Conservation (phyloP, 2,797 vertebrate genomes). For the Capromys pilorides region DNA sequence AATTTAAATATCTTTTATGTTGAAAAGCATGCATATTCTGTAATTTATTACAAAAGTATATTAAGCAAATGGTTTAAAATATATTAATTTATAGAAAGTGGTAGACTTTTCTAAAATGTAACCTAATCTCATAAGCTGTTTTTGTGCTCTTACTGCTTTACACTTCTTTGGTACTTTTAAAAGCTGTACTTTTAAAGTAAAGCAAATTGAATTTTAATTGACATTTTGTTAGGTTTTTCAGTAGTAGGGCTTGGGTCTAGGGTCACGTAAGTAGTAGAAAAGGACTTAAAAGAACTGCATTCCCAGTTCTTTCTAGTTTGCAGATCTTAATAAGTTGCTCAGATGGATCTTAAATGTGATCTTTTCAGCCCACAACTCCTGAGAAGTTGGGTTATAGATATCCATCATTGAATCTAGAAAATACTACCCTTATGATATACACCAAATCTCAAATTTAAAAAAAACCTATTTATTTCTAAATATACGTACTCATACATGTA, state of each 20-base stretch:
- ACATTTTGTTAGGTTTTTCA: background rate
- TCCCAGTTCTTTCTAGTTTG: background rate
- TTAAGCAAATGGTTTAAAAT: background rate
- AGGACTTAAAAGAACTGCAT: background rate
- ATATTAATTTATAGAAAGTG: background rate
- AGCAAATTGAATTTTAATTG: background rate
- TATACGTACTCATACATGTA: background rate
- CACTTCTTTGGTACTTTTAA: background rate
- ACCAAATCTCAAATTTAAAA: background rate
- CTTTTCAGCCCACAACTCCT: background rate
- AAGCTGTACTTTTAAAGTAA: background rate
- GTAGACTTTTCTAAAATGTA: background rate
- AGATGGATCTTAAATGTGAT: background rate
- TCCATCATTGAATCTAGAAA: background rate
- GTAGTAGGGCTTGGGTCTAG: background rate
- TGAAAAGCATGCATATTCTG: background rate
- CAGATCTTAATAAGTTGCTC: background rate
- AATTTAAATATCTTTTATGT: background rate
- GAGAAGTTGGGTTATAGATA: background rate
- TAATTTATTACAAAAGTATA: background rate
- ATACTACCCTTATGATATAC: background rate
- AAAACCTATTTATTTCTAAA: background rate
- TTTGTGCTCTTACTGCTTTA: background rate
- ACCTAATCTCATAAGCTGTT: background rate
- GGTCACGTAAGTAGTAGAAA: background rate